A percentile compares a stretch with the other conserved stretches of the same genome.
Evolutionary conservation across 2,113 vertebrate genomes (phyloP).

Genomic region (Scalopus aquaticus): DNA sequence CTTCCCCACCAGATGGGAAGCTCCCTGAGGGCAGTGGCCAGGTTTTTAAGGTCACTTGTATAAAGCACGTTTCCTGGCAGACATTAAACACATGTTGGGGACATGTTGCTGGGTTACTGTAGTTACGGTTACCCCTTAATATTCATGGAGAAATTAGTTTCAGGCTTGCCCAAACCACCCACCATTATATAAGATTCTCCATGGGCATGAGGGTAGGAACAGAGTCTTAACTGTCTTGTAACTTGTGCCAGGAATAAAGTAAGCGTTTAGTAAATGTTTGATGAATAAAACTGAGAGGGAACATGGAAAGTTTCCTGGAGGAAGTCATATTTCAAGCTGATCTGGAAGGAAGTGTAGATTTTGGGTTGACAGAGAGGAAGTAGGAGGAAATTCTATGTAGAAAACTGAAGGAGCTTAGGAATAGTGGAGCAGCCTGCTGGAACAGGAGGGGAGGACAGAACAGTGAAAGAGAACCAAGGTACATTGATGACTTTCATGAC

Average conservation of each 20-base stretch:
- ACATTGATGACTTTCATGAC: background rate
- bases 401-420: background rate
- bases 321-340: background rate
- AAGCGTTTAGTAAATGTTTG: background rate
- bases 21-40: too few relatives aligned
- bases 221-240: background rate
- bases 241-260: background rate
- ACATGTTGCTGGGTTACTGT: too few relatives aligned
- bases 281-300: background rate
- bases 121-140: too few relatives aligned
- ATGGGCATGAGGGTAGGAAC: background rate
- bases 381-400: background rate
- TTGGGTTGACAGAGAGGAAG: background rate
- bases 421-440: background rate
- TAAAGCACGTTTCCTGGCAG: too few relatives aligned
- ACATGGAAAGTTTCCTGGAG: background rate
- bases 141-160: too few relatives aligned
- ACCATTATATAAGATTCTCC: background rate
- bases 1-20: too few relatives aligned
- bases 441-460: background rate
- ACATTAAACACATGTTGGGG: too few relatives aligned
- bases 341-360: background rate
- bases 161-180: too few relatives aligned
- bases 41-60: too few relatives aligned
- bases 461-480: background rate